Evolutionary conservation across 1,140 invertebrate species (phyloP).

Genomic region (Bombus waltoni): DNA sequence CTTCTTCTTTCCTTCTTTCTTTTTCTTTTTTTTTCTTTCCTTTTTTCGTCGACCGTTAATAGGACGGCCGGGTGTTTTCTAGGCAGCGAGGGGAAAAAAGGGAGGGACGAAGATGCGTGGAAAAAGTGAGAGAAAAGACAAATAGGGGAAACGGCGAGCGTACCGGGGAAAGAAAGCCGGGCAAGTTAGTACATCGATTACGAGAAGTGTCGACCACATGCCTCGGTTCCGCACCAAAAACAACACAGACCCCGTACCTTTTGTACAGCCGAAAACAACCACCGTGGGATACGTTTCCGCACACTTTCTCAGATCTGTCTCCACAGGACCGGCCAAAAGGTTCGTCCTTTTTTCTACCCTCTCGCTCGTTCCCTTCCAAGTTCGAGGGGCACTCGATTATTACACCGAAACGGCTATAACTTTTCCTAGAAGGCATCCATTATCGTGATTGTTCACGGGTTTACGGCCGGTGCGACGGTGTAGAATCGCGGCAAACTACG

Average conservation of each 20-base stretch:
- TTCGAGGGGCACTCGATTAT: slow-evolving; percentile 15
- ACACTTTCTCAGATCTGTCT: slow-evolving; percentile 22
- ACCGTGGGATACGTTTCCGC: slow-evolving; percentile 20
- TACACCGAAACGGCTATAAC: slow-evolving; percentile 18
- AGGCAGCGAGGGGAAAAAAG: neutral
- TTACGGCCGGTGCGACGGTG: neutral
- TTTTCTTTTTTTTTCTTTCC: neutral
- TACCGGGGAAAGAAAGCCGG: neutral
- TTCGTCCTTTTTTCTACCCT: neutral
- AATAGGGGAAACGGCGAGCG: neutral
- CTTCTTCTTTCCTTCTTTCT: neutral
- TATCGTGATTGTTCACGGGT: slow-evolving; percentile 23
- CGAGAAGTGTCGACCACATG: slow-evolving; percentile 30
- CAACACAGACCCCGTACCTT: neutral
- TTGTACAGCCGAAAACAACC: slow-evolving; percentile 9
- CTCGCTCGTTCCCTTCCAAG: too few relatives aligned
- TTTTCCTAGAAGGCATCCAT: slow-evolving; percentile 20
- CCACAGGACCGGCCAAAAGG: neutral
- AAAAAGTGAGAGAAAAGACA: neutral
- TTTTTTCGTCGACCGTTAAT: neutral
- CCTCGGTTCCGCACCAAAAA: slow-evolving; percentile 19
- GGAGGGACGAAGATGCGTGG: neutral
- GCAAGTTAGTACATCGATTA: slow-evolving; percentile 26
- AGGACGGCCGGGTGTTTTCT: neutral
- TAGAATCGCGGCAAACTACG: neutral